Evolutionary conservation across 2,888 invertebrate species (phyloP), one percentile per base, ranked within the genome.

Genomic region (Callimorpha dominula): DNA sequence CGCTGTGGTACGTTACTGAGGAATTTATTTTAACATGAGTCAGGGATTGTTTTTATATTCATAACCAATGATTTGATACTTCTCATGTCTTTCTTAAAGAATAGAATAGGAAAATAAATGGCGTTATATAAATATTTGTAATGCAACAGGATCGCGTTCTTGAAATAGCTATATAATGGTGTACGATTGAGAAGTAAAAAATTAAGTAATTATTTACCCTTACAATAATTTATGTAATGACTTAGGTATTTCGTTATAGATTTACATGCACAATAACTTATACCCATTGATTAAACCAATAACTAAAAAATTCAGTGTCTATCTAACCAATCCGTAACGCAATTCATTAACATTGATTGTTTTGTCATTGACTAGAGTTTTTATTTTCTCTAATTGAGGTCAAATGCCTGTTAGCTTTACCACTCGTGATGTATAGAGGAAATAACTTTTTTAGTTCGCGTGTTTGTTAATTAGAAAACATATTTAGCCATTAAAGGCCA

Each of bases 301-400:
- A 71, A 71, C 49, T 64, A 73, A 74, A 31, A 76, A 74, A 78
- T 81, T 78, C 71, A 75, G 76, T 71, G 72, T 71, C 78, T 75
- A 79, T 86, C 85, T 66, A 78, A 77, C 82, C 86, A 87, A 90
- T 90, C 87, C 88, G 86, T 86, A 84, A 85, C 87, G 87, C 87
- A 86, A 90, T 90, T 91, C 88, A 90, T 91, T 91, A 90, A 86
- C 88, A 88, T 86, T 89, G 91, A 94, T 93, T 92, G 90, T 91
- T 93, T 91, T 91, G 93, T 92, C 94, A 93, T 94, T 94, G 93
- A 86, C 82, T 84, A 86, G 73, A 89, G 87, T 91, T 92, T 91
- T 90, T 92, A 89, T 91, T 92, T 91, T 91, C 86, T 88, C 88
- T 91, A 92, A 93, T 93, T 94, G 91, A 89, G 92, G 93, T 90